Evolutionary conservation across 2,888 invertebrate genomes (phyloP), one percentile per base, ranked within the genome.

Genomic region (Acanthacorydalis orientalis): DNA sequence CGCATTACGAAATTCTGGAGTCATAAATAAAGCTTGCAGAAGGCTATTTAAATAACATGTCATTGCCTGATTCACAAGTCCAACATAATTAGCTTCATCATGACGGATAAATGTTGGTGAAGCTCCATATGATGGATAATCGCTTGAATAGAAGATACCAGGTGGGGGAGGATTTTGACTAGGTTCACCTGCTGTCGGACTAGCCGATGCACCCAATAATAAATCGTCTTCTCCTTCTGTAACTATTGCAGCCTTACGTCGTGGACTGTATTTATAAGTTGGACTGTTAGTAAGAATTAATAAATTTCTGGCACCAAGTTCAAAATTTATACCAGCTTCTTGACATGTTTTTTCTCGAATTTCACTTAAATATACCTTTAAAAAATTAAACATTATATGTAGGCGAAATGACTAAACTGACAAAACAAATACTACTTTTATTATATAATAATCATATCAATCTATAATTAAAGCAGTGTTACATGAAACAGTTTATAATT

Each of bases 1-100:
- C 3, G 86, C 85, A 67, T 91, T 91, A 37, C 90, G 72, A 62
- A 91, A 91, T 65, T 91, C 90, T 1, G 91, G 91, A 1, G 90
- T 91, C 88, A 91, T 91, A 60, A 76, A 91, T 6, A 91, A 68
- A 0, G 89, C 84, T 67, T 91, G 91, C 23, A 91, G 68, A 42
- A 91, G 69, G 64, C 88, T 88, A 67, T 91, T 91, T 49, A 91
- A 69, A 62, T 91, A 91, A 61, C 91, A 91, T 0, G 90, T 91
- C 89, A 90, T 91, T 1, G 89, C 89, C 64, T 89, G 86, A 64
- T 89, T 89, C 8, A 88, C 86, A 44, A 89, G 68, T 34, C 88
- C 89, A 9, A 87, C 84, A 63, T 81, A 85, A 50, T 68, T 75
- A 14, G 41, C 33, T 7, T n/a, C 34, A n/a, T 31, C 41, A 15